A percentile compares a stretch with the other conserved stretches of the same genome.
Conservation (phyloP, 2,797 vertebrate species). For the Pipistrellus nathusii region DNA sequence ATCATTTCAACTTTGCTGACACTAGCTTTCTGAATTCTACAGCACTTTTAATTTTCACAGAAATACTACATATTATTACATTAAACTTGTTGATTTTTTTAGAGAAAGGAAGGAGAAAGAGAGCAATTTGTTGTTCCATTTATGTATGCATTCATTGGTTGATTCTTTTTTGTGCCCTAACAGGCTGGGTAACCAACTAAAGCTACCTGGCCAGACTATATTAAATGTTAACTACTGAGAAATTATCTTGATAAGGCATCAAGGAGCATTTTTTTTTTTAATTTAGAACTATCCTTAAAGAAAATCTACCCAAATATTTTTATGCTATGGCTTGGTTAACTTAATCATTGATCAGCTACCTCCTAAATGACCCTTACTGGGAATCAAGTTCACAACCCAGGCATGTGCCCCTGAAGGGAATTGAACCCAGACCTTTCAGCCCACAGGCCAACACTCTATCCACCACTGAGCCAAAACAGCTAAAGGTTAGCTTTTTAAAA, state of each 20-base stretch:
- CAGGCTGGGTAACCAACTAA: background rate
- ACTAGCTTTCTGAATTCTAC: constrained; percentile 9
- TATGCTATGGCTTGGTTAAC: background rate
- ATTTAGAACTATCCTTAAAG: background rate
- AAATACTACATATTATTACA: background rate
- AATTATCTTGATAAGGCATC: background rate
- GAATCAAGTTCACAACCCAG: too few species aligned
- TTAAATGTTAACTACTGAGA: constrained; percentile 30
- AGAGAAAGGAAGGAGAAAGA: background rate
- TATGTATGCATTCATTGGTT: background rate
- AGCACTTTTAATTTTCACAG: background rate
- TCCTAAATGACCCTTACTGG: too few species aligned
- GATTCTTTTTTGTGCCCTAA: background rate
- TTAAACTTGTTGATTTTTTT: background rate
- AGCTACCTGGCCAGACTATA: background rate
- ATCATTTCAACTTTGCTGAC: constrained; percentile 23
- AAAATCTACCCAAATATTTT: background rate
- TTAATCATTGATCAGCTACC: background rate
- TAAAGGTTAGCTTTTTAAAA: too few species aligned
- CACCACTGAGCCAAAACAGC: too few species aligned
- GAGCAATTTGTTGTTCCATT: background rate
- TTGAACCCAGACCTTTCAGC: too few species aligned
- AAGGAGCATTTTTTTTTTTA: background rate
- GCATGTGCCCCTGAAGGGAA: too few species aligned
- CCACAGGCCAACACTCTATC: too few species aligned